phyloP scores from a whole-genome alignment of 2,888 invertebrate genomes.

The Hemaris fuciformis region DNA sequence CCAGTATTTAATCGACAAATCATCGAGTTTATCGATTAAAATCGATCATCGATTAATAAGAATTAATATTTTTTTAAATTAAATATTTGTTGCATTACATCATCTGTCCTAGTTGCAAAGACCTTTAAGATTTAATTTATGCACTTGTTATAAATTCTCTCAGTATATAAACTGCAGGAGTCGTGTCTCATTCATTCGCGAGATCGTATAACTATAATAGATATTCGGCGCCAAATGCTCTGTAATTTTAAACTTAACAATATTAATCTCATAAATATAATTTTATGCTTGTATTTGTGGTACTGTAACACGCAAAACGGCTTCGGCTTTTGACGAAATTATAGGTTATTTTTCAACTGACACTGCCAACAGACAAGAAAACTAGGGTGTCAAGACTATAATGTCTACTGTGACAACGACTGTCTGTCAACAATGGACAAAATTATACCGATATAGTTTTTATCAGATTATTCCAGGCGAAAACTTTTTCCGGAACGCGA shows the following conservation, averaged over 20 bases:
- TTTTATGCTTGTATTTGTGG: not conserved
- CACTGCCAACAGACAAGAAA: no score
- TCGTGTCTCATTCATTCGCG: conserved; percentile 9
- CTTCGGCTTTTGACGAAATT: no score
- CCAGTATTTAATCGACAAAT: not conserved
- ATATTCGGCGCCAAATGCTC: not conserved
- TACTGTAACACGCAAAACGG: not conserved
- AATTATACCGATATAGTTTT: no score
- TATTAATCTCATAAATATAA: not conserved
- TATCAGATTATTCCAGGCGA: no score
- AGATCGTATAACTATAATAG: not conserved
- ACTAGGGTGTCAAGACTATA: no score
- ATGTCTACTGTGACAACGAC: no score
- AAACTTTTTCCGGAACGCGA: no score
- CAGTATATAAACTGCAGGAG: conserved; percentile 23
- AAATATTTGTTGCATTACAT: conserved; percentile 36
- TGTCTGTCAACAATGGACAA: no score
- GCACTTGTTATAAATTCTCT: conserved; percentile 36
- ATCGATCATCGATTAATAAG: conserved; percentile 16
- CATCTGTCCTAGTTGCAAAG: conserved; percentile 44
- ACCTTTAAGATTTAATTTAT: conserved; percentile 41
- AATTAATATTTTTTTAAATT: conserved; percentile 28
- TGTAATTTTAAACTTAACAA: not conserved
- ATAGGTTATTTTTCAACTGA: no score
- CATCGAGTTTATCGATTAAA: not conserved